A percentile compares a stretch with the other conserved stretches of the same genome.
These are phyloP conservation scores for Melopsittacus undulatus DNA, from an alignment of 2,797 vertebrate species.

Conservation along the genomic window DNA sequence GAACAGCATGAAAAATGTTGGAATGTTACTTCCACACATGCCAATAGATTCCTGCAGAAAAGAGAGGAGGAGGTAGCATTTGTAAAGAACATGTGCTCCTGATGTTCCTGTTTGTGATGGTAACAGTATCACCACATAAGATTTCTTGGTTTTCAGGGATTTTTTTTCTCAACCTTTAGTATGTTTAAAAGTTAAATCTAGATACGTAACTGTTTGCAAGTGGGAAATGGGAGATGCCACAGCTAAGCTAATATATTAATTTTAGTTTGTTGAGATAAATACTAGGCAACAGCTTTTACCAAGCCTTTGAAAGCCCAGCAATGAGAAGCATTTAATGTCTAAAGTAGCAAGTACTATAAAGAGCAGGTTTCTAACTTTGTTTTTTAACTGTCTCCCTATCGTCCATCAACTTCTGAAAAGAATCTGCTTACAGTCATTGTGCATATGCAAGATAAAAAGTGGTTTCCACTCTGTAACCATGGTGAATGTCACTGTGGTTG, in stretches of 20 bases:
- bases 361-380: neutral
- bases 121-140: rapidly evolving
- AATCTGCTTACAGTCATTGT: neutral
- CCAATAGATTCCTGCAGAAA: neutral
- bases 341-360: neutral
- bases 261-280: neutral
- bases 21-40: neutral
- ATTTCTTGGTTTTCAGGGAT: neutral
- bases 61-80: neutral
- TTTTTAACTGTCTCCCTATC: neutral
- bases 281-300: neutral
- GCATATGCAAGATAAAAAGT: neutral
- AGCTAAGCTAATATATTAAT: neutral
- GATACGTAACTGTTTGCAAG: neutral
- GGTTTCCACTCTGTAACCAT: neutral
- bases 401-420: neutral
- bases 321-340: neutral
- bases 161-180: neutral
- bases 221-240: neutral
- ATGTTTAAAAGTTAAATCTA: neutral
- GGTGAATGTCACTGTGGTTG: neutral
- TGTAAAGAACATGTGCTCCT: neutral
- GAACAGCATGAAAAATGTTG: neutral
- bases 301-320: neutral
- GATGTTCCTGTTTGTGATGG: rapidly evolving